Evolutionary conservation across 2,113 vertebrate species (phyloP).

Genomic region (Delphinus delphis): DNA sequence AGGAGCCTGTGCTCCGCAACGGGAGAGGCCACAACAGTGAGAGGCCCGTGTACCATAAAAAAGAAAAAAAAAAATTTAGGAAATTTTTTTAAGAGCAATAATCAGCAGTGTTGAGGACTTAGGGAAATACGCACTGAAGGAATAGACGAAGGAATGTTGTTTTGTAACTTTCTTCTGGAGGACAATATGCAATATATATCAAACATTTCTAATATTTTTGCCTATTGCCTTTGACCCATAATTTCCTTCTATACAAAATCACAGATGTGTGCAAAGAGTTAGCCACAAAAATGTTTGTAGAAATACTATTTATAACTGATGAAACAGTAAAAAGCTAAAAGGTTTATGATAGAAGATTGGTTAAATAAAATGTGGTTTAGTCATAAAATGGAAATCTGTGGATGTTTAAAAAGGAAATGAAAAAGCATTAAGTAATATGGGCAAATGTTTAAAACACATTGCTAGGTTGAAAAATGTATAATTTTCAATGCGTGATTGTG

Average conservation of each 20-base stretch:
- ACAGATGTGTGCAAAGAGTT: background rate
- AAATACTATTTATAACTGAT: background rate
- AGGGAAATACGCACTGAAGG: background rate
- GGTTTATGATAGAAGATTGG: background rate
- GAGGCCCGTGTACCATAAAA: too few relatives aligned
- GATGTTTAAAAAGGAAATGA: background rate
- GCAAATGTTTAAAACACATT: conserved; percentile 22
- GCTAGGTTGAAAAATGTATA: background rate
- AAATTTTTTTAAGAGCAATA: background rate
- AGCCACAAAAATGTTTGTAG: background rate
- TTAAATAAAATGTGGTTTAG: background rate
- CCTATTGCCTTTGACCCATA: background rate
- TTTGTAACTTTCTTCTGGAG: background rate
- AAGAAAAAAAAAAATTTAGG: background rate
- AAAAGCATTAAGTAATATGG: background rate
- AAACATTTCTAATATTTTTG: background rate
- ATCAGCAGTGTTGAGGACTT: background rate
- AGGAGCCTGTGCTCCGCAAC: too few relatives aligned
- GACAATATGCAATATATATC: background rate
- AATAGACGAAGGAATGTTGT: background rate
- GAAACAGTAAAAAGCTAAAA: background rate
- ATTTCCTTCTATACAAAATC: conserved; percentile 6
- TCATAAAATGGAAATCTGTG: background rate
- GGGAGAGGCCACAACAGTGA: too few relatives aligned
- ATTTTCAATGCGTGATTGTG: background rate